phyloP scores from a whole-genome alignment of 1,140 invertebrate species.

The Zaprionus lachaisei region DNA sequence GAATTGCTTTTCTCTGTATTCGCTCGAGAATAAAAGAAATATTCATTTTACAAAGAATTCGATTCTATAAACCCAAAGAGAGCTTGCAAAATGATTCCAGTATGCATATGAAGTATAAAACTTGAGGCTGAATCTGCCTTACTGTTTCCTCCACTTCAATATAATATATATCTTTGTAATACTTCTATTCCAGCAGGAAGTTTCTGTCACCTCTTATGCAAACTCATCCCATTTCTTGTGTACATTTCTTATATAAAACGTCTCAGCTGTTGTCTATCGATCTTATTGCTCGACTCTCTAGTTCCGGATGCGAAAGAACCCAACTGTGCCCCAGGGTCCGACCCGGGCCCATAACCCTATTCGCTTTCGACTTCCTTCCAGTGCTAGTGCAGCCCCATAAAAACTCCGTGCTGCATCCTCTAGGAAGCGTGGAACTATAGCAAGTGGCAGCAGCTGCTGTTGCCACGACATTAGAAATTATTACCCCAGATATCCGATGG shows the following conservation, averaged over 20 bases:
- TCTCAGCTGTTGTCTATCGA: slow-evolving; percentile 41
- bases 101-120: background rate
- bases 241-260: slow-evolving; percentile 4
- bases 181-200: background rate
- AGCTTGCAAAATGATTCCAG: background rate
- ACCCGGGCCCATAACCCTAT: slow-evolving; percentile 10
- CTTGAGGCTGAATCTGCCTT: no score
- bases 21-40: slow-evolving; percentile 12
- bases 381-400: slow-evolving; percentile 38
- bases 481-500: slow-evolving; percentile 81
- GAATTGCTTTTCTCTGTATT: slow-evolving; percentile 48
- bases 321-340: slow-evolving; percentile 30
- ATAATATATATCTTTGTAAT: background rate
- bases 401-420: slow-evolving; percentile 69
- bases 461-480: slow-evolving; percentile 73
- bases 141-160: background rate
- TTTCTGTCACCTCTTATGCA: background rate
- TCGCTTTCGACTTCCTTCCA: slow-evolving; percentile 59
- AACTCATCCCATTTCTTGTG: slow-evolving; percentile 9
- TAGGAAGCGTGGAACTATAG: slow-evolving; percentile 21
- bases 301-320: slow-evolving; percentile 32
- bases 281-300: slow-evolving; percentile 33
- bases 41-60: slow-evolving; percentile 25
- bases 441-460: slow-evolving; percentile 52
- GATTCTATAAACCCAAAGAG: background rate